Base-by-base conservation (phyloP, 2,113 vertebrate species). In the Cygnus buccinator region DNA sequence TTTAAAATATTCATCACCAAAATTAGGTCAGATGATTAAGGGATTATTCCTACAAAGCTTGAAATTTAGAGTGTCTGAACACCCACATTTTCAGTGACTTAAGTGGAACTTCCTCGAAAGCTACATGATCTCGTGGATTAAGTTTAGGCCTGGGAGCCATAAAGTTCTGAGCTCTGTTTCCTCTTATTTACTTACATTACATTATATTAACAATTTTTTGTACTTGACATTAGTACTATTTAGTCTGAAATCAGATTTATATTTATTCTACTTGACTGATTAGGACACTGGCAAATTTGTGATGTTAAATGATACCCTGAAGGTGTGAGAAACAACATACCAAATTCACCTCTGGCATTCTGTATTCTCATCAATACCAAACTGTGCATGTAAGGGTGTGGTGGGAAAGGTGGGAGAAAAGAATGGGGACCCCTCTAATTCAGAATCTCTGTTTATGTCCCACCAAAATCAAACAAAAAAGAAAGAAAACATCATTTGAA, bases 11-110 rank as follows among this genome's bases (percentile, higher is more conserved):
- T 95, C 90, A 95, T 95, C 68, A 90, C 71, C 85, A 96, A 96
- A 97, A 96, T 96, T 93, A 97, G 95, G 94, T 96, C 94, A 96
- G 84, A 95, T 93, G 90, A 96, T 96, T 95, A 97, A 96, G 83
- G 84, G 86, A 96, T 95, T 96, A 96, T 76, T 96, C 70, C 54
- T 93, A 72, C n/a, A 90, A 95, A 93, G 93, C 54, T 77, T 94
- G 80, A 96, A 93, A 93, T 93, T 95, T 87, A 92, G 78, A 92
- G 35, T 89, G 43, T 28, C 83, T 90, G 90, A 97, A 94, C 57
- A 94, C 68, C 58, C 80, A 76, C 23, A 68, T 81, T 95, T 93
- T 55, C 57, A 75, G 59, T 61, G 57, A 87, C 76, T 92, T 75
- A 78, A 93, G 31, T 66, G 59, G 75, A 92, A 88, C 77, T 89